Base-by-base conservation (phyloP, 2,113 vertebrate genomes). In the Phalacrocorax carbo region DNA sequence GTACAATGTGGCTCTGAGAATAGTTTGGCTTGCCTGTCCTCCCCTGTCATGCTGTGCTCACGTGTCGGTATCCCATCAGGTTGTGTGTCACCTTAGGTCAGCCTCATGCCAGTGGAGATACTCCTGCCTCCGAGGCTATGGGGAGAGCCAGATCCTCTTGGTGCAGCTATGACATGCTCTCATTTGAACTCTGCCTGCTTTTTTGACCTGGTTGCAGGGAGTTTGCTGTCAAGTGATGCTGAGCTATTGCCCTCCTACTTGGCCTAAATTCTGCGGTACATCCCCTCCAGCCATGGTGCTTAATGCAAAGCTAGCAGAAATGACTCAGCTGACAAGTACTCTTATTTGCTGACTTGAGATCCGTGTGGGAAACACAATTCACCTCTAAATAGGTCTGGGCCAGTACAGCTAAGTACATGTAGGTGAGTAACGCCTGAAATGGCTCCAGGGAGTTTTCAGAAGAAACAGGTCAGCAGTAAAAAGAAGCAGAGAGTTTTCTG, bases 301-400 rank as follows among this genome's bases (percentile, higher is more conserved):
- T 93, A 91, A 81, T 91, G 94, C 91, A 94, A 80, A 95, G 46
- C 82, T 62, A 55, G 78, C 93, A 96, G 75, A 91, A 97, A 77
- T 94, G 27, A 93, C 96, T 95, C 84, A 77, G 66, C 73, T 90
- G 89, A 90, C 71, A 54, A 58, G 54, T 12, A 48, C 46, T 94
- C 86, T 58, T 69, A 69, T 51, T 76, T 95, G 91, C 89, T 96
- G 94, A 96, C 70, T 76, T 79, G 81, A 69, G 65, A 76, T 58
- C 52, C 72, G 15, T 66, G 17, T 72, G 86, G 94, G 83, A 88
- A 91, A 55, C 66, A 34, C 49, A 60, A 42, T 72, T 89, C 83
- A 89, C 62, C 73, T 87, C 86, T 89, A 80, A 94, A 82, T 89
- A 94, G 66, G 83, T 82, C 86, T 87, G 40, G 70, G 89, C 66